Evolutionary conservation across 2,797 vertebrate genomes (phyloP).

Genomic region (Brachymystax lenok): DNA sequence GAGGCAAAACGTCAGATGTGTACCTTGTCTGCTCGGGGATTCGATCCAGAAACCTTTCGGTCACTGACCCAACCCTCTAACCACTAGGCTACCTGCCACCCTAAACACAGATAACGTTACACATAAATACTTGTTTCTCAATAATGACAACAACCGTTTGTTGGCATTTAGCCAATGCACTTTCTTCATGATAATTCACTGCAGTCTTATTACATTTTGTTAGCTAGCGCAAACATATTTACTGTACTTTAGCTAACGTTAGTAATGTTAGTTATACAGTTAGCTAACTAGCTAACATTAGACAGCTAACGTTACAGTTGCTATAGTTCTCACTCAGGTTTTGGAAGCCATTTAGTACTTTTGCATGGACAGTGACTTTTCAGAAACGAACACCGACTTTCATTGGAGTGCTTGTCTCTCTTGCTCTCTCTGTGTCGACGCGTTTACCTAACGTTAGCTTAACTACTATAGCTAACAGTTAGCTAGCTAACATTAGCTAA

Average conservation of each 20-base stretch:
- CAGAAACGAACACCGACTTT: too few species aligned
- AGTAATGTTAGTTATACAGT: not conserved
- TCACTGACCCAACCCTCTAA: too few species aligned
- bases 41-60: too few species aligned
- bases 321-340: too few species aligned
- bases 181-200: not conserved
- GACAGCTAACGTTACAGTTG: too few species aligned
- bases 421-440: too few species aligned
- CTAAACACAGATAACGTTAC: not conserved
- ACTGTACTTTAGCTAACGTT: not conserved
- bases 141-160: not conserved
- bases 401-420: too few species aligned
- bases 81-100: too few species aligned
- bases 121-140: not conserved
- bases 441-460: not conserved
- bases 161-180: not conserved
- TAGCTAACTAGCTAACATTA: too few species aligned
- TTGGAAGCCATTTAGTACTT: not conserved
- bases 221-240: not conserved
- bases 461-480: not conserved
- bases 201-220: not conserved
- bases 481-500: not conserved
- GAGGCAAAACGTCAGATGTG: too few species aligned
- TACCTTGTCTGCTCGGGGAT: too few species aligned
- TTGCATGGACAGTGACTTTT: not conserved